These are phyloP conservation scores for Prionailurus bengalensis DNA, from an alignment of 2,113 vertebrate genomes.

Conservation along the genomic window DNA sequence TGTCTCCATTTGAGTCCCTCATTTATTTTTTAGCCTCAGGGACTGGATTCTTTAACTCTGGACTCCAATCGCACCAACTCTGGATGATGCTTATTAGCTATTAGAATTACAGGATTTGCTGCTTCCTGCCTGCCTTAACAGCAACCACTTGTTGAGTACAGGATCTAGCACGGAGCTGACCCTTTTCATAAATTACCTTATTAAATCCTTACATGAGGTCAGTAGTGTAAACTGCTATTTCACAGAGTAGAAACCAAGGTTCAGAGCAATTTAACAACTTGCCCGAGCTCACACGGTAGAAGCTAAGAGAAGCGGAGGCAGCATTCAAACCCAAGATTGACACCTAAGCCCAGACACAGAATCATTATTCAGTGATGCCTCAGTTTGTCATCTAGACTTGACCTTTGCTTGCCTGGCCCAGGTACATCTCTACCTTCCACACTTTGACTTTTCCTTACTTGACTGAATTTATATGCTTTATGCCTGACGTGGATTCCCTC, in stretches of 20 bases:
- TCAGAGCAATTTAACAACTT: neutral
- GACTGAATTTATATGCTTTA: neutral
- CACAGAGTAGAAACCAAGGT: neutral
- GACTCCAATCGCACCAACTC: neutral
- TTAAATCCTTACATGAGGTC: neutral
- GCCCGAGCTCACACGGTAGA: neutral
- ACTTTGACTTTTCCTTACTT: constrained; percentile 13
- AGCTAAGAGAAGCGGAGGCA: neutral
- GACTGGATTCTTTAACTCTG: constrained; percentile 29
- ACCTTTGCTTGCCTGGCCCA: neutral
- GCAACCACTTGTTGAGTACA: neutral
- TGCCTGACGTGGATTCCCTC: neutral
- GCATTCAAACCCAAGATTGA: neutral
- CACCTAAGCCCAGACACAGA: neutral
- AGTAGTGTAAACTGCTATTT: neutral
- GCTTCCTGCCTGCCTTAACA: constrained; percentile 12
- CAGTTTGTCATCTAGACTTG: neutral
- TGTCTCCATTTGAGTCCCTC: neutral
- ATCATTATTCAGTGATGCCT: neutral
- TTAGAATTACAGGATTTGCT: constrained; percentile 3
- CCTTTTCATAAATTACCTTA: neutral
- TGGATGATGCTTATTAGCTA: constrained; percentile 33
- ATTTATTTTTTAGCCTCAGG: neutral
- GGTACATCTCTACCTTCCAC: neutral
- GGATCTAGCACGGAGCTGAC: neutral